These are phyloP conservation scores for Callipepla californica DNA, from an alignment of 2,113 vertebrate species.

Conservation along the genomic window DNA sequence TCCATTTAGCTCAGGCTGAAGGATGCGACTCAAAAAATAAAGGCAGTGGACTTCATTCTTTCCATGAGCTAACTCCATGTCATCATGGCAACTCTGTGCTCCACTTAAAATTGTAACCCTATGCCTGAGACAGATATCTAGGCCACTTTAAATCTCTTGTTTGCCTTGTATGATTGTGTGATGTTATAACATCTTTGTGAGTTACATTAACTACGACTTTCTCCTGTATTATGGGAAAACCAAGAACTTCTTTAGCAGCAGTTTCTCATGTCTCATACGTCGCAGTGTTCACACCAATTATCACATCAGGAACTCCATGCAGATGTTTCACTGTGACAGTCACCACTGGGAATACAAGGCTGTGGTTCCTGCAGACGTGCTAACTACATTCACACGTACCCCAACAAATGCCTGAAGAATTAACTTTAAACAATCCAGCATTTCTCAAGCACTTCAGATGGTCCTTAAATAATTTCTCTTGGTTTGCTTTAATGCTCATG, in stretches of 20 bases:
- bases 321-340: constrained; percentile 51
- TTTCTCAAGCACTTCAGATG: neutral
- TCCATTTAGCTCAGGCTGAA: neutral
- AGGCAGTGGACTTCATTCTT: neutral
- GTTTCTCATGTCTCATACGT: constrained; percentile 21
- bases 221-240: constrained; percentile 1
- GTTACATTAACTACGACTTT: constrained; percentile 60
- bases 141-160: constrained; percentile 30
- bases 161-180: constrained; percentile 24
- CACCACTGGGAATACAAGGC: constrained; percentile 48
- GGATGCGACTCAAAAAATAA: neutral
- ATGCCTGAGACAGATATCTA: neutral
- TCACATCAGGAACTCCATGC: constrained; percentile 35
- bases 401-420: neutral
- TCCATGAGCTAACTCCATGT: neutral
- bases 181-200: constrained; percentile 41
- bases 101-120: too few species aligned
- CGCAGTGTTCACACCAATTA: constrained; percentile 51
- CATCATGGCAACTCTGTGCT: neutral
- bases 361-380: constrained; percentile 22
- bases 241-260: constrained; percentile 18
- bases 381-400: neutral
- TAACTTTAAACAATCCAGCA: neutral
- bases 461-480: neutral
- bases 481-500: neutral